Evolutionary conservation across 2,888 invertebrate genomes (phyloP), one percentile per base, ranked within the genome.

Genomic region (Heliconius hortense): DNA sequence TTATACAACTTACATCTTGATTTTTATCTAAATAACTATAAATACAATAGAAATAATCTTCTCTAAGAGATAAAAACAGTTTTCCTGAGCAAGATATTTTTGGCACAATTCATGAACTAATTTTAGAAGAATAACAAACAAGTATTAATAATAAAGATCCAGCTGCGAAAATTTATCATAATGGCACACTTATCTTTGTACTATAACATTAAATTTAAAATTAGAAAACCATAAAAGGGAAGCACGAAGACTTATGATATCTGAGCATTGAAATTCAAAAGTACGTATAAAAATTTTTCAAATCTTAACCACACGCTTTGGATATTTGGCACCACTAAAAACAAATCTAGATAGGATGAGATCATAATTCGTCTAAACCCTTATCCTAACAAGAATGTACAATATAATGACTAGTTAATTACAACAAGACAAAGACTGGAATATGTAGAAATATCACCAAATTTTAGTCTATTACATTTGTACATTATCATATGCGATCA

Each of bases 61-160:
- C 80, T 80, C 80, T 81, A 77, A 43, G 75, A 79, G 80, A 73
- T 72, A 75, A 74, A 63, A 67, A 75, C 43, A 39, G n/a, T 72
- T 72, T 69, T 70, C 48, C 68, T 79, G 79, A 79, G 80, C 80
- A 80, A 80, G 60, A 73, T 78, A 79, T 77, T 78, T 82, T 84
- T 83, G 83, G 83, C 84, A 84, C 82, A 79, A 81, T 77, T 78
- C 74, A 78, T 71, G 77, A 75, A 77, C 28, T 68, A 56, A 69
- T 56, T 69, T 69, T 31, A 73, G 64, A 71, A 63, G 60, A 78
- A 73, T 82, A 81, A 84, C 81, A 81, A 56, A 35, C n/a, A 69
- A 69, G 56, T 56, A 48, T 21, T 48, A 48, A 48, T 48, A 69
- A 59, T 62, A 62, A 26, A 59, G 60, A 63, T n/a, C 24, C 67